Evolutionary conservation across 2,113 vertebrate species (phyloP).

Genomic region (Dicaeum eximium): DNA sequence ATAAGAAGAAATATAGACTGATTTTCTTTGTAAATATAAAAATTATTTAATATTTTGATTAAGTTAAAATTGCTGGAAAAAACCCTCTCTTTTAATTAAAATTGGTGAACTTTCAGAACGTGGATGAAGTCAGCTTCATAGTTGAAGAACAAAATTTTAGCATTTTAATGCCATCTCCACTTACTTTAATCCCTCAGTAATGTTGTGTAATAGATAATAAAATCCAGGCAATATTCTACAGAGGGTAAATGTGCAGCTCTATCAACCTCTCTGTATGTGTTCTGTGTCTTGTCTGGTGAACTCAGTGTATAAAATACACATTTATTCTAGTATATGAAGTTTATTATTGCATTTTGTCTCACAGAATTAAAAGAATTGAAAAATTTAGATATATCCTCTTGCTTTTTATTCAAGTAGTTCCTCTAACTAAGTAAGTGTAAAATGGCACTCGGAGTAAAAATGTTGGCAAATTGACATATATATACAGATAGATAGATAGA

Average conservation of each 20-base stretch:
- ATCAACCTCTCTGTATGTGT: neutral
- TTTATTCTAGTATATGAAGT: neutral
- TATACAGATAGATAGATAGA: neutral
- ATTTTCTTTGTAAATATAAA: neutral
- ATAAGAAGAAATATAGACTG: neutral
- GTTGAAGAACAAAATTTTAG: neutral
- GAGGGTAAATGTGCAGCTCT: neutral
- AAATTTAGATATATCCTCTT: neutral
- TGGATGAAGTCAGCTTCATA: neutral
- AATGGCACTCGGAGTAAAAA: neutral
- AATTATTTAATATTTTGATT: neutral
- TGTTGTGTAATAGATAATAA: neutral
- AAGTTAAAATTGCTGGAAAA: neutral
- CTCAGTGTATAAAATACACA: neutral
- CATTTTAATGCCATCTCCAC: neutral
- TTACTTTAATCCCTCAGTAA: neutral
- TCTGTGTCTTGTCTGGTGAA: neutral
- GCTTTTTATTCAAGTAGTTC: neutral
- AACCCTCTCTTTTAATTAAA: fast-evolving
- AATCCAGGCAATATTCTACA: neutral
- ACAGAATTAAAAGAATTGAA: neutral
- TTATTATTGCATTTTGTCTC: neutral
- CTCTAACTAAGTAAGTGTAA: neutral
- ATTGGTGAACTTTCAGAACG: neutral
- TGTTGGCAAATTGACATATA: neutral